Evolutionary conservation across 2,797 vertebrate genomes (phyloP), one percentile per base, ranked within the genome.

Genomic region (Helicolenus hilgendorfi): DNA sequence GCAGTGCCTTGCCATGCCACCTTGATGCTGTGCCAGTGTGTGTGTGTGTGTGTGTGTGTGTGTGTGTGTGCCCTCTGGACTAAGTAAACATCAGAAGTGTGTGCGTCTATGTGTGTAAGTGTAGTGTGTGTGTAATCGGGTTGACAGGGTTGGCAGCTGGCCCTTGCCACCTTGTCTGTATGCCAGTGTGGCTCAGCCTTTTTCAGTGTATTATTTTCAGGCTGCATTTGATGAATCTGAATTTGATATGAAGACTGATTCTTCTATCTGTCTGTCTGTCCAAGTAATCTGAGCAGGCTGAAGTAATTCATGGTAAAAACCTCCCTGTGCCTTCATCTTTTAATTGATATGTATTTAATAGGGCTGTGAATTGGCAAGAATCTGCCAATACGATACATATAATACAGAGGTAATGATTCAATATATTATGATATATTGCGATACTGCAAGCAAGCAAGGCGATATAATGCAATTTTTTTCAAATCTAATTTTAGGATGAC

Each of bases 101-200:
- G 6, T 78, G 60, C 58, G 26, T 77, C 24, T 49, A 7, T 56
- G 79, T 87, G 63, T 73, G 27, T 86, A 56, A 64, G 59, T 76
- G 80, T 65, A 53, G 75, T 85, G 84, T 82, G 78, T 89, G 83
- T 93, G 83, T 90, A 83, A 93, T 94, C 67, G 79, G 83, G 84
- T 86, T 94, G 95, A 94, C 95, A 91, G 86, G 33, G 56, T 89
- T 91, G 92, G 92, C 90, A 93, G 87, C n/a, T 75, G 77, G 80
- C 88, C 83, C 59, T 87, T 81, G 68, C 81, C 87, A 84, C 87
- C 89, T 92, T 88, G 73, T 88, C 75, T 86, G 76, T 73, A 72
- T 89, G 89, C 88, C 86, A 90, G 71, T 75, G 83, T 77, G 83
- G 82, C 79, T 90, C 71, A 78, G 80, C 73, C 72, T 59, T 90